Conservation (phyloP, 2,797 vertebrate genomes). For the Thripadectes ignobilis region DNA sequence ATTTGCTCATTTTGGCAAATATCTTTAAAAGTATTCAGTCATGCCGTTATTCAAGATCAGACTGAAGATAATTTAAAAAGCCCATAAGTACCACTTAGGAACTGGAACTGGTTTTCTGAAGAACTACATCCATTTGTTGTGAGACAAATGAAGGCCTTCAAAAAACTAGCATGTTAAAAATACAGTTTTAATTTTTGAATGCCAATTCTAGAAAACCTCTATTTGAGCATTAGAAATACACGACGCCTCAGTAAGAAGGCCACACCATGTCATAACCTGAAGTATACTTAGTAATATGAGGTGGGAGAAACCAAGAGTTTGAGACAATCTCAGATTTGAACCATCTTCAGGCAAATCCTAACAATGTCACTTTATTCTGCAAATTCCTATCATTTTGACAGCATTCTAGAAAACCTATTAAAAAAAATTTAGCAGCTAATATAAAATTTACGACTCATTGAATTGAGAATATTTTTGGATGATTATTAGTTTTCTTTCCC, state of each 20-base stretch:
- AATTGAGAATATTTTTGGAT: background rate
- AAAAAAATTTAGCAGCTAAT: background rate
- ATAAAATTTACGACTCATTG: background rate
- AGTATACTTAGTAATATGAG: conserved; percentile 1
- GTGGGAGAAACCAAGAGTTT: background rate
- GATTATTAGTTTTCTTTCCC: background rate
- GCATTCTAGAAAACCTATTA: background rate
- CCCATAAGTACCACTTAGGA: background rate
- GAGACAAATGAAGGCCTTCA: background rate
- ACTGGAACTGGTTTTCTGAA: background rate
- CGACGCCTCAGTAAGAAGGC: background rate
- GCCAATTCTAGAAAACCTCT: background rate
- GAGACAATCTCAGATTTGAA: background rate
- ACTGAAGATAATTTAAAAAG: background rate
- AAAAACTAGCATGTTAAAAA: background rate
- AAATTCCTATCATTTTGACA: background rate
- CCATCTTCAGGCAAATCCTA: background rate
- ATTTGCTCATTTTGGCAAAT: conserved; percentile 19
- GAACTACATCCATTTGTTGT: background rate
- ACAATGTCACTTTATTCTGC: background rate
- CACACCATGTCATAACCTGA: background rate
- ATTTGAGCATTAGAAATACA: background rate
- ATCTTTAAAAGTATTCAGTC: background rate
- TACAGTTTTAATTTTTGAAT: background rate
- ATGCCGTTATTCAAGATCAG: background rate